phyloP scores from a whole-genome alignment of 2,113 vertebrate genomes.

The Caretta caretta region DNA sequence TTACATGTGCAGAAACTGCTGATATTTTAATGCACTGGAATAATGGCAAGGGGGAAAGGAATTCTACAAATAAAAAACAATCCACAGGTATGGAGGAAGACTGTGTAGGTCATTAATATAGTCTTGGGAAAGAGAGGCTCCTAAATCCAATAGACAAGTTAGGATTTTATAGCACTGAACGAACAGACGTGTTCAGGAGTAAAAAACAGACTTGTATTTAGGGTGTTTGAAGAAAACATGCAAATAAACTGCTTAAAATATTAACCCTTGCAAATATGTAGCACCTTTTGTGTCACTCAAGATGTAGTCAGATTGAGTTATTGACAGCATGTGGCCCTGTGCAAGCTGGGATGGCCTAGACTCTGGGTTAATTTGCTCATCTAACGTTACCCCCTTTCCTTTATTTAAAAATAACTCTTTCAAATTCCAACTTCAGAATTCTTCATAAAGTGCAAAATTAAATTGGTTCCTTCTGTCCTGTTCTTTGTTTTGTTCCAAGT shows the following conservation, averaged over 20 bases:
- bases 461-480: neutral
- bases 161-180: neutral
- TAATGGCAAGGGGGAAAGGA: neutral
- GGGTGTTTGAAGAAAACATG: neutral
- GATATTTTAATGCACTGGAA: neutral
- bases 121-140: neutral
- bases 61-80: neutral
- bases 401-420: neutral
- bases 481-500: neutral
- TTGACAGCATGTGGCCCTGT: neutral
- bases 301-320: neutral
- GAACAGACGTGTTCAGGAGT: neutral
- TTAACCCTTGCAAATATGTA: neutral
- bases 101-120: neutral
- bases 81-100: neutral
- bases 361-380: neutral
- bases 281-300: neutral
- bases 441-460: neutral
- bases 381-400: neutral
- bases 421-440: constrained; percentile 9
- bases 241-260: neutral
- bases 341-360: neutral
- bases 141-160: neutral
- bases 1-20: neutral
- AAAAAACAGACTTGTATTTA: neutral